Evolutionary conservation across 1,140 invertebrate species (phyloP), one percentile per base, ranked within the genome.

Genomic region (Brachionus plicatilis): DNA sequence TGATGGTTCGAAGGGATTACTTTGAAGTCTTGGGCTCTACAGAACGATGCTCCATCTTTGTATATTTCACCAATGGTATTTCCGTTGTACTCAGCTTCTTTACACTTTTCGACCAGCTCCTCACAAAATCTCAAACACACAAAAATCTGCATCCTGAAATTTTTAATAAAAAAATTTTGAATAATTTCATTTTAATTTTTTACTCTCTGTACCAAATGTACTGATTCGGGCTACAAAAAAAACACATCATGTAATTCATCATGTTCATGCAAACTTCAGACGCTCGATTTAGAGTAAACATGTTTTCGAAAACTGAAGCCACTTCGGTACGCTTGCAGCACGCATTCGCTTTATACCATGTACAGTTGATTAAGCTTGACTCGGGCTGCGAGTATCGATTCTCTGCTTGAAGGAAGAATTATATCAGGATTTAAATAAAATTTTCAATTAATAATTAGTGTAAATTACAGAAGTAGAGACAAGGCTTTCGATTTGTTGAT

Each of bases 261-360:
- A 86, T 86, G 72, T 90, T 88, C 27, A 85, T 85, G 85, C 90
- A 90, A 5, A 86, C 84, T 45, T 85, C 84, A 14, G 87, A 84
- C 3, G 89, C 88, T 8, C 83, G 85, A 80, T 88, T 87, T n/a
- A 90, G 78, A 9, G 88, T 88, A 53, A 88, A 87, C 88, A 90
- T 89, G 37, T 86, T 87, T 20, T 85, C 86, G 82, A 90, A 90
- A 1, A 90, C 90, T n/a, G 89, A 90, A 4, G 89, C 90, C 1
- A 90, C 90, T 85, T 90, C 90, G 20, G 90, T 90, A 12, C 89
- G 85, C 65, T 89, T 89, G 85, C 90, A 90, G 85, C 90, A 90
- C 0, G 89, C 85, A 56, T 88, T 88, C 0, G 78, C 41, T 24
- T 87, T 84, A 86, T 89, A 90, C 89, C 89, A 90, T 0, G 90